These are phyloP conservation scores for Leptodactylus fallax DNA, from an alignment of 2,797 vertebrate genomes.

Conservation along the genomic window DNA sequence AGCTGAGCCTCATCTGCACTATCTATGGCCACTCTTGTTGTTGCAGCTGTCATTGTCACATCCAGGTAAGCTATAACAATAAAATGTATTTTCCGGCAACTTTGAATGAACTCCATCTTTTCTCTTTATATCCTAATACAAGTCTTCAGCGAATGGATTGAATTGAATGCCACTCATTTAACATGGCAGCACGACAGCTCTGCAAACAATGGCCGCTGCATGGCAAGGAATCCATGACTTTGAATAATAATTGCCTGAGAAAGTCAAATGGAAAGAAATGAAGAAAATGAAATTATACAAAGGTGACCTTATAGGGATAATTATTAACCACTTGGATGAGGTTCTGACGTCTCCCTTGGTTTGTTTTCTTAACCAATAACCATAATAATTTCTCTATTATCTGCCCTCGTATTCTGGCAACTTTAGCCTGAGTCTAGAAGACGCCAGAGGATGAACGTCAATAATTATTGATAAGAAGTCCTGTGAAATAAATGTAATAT, in stretches of 20 bases:
- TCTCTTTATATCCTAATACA: background rate
- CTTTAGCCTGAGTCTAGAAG: background rate
- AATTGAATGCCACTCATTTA: conserved; percentile 31
- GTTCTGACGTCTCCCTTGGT: background rate
- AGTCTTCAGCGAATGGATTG: conserved; percentile 10
- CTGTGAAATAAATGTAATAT: background rate
- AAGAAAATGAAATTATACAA: conserved; percentile 44
- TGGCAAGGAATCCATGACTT: conserved; percentile 25
- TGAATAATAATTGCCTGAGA: conserved; percentile 47
- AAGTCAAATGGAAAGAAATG: conserved; percentile 13
- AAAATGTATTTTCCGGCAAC: background rate
- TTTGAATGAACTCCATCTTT: conserved; percentile 7
- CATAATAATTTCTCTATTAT: conserved; percentile 28
- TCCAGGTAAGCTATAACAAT: background rate
- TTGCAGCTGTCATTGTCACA: background rate
- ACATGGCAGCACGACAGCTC: conserved; percentile 21
- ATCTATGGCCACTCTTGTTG: background rate
- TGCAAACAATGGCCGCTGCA: conserved; percentile 45
- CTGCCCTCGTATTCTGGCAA: background rate
- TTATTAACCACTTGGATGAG: conserved; percentile 16
- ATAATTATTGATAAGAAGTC: conserved; percentile 3
- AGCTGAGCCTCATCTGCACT: background rate
- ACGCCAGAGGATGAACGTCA: background rate
- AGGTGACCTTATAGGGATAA: conserved; percentile 45
- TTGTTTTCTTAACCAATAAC: conserved; percentile 21